These are phyloP conservation scores for Pantherophis guttatus DNA, from an alignment of 2,113 vertebrate species.

Conservation along the genomic window DNA sequence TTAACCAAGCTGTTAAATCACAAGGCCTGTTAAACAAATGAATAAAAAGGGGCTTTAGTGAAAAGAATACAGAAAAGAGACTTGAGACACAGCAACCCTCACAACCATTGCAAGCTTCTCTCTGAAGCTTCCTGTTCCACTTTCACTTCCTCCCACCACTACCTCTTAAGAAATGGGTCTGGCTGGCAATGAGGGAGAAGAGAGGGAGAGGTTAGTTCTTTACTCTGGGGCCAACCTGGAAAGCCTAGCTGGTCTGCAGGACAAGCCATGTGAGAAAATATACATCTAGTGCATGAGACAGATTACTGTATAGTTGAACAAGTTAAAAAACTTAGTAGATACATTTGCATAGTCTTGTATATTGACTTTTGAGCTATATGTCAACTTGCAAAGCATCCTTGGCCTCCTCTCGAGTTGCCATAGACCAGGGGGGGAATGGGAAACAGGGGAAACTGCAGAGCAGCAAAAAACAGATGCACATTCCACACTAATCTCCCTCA, in stretches of 20 bases:
- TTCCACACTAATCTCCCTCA: too few relatives aligned
- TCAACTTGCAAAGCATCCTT: too few relatives aligned
- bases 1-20: not conserved
- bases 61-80: not conserved
- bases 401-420: too few relatives aligned
- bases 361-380: not conserved
- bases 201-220: not conserved
- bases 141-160: not conserved
- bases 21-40: not conserved
- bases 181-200: not conserved
- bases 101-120: not conserved
- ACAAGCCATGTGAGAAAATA: not conserved
- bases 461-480: too few relatives aligned
- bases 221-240: not conserved
- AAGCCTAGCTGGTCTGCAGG: not conserved
- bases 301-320: not conserved
- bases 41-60: not conserved
- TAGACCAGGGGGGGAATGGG: too few relatives aligned
- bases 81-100: not conserved
- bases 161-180: not conserved
- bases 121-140: not conserved
- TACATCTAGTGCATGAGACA: not conserved
- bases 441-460: too few relatives aligned
- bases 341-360: not conserved
- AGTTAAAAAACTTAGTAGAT: not conserved